A percentile compares a stretch with the other conserved stretches of the same genome.
Evolutionary conservation across 2,888 invertebrate genomes (phyloP).

Genomic region (Xestia ashworthii): DNA sequence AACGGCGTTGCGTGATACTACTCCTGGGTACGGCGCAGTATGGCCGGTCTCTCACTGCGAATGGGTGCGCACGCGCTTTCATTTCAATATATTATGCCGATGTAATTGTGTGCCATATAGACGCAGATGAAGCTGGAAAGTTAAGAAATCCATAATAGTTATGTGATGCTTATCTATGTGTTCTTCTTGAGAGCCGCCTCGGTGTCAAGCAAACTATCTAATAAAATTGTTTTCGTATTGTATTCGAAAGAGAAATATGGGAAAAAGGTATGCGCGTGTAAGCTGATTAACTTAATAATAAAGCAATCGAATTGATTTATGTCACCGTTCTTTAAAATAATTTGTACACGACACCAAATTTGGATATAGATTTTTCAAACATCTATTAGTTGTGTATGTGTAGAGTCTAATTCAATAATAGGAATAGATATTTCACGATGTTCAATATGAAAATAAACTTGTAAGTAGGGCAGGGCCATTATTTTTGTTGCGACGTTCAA

Average conservation of each 20-base stretch:
- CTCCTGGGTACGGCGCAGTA: conserved; percentile 63
- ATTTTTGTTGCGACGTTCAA: conserved; percentile 47
- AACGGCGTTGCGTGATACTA: conserved; percentile 85
- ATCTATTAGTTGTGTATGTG: conserved; percentile 54
- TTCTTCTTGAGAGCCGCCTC: conserved; percentile 58
- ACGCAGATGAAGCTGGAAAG: conserved; percentile 65
- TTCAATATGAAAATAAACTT: conserved; percentile 46
- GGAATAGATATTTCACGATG: conserved; percentile 54
- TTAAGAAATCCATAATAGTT: conserved; percentile 68
- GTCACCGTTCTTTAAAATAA: conserved; percentile 63
- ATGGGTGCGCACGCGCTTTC: conserved; percentile 69
- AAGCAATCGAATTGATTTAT: conserved; percentile 63
- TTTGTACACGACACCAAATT: conserved; percentile 63
- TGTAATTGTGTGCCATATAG: conserved; percentile 65
- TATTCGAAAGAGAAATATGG: conserved; percentile 62
- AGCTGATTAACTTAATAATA: conserved; percentile 69
- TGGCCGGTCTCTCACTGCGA: conserved; percentile 62
- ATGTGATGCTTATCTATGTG: conserved; percentile 65
- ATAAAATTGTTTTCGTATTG: conserved; percentile 67
- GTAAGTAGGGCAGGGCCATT: conserved; percentile 51
- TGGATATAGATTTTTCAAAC: conserved; percentile 62
- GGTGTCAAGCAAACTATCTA: conserved; percentile 57
- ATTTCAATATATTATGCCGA: conserved; percentile 67
- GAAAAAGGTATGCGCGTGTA: conserved; percentile 53
- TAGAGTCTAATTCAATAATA: conserved; percentile 59